Evolutionary conservation across 2,888 invertebrate genomes (phyloP).

Genomic region (Eupithecia vulgata): DNA sequence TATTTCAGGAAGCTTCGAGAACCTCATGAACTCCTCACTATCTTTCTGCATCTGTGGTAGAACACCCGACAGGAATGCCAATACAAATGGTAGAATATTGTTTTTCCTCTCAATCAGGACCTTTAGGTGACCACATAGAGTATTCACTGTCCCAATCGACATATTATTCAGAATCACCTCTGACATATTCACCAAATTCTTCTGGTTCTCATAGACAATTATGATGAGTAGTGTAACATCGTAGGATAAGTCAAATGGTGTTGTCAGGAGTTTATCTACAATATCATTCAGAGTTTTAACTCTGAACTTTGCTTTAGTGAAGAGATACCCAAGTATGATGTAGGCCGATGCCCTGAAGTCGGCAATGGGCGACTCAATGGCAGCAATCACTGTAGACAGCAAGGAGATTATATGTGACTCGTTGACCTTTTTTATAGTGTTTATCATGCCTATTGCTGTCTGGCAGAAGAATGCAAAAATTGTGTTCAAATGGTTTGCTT

Average conservation of each 20-base stretch:
- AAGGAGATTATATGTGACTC: constrained; percentile 88
- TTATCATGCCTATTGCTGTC: constrained; percentile 88
- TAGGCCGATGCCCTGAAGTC: constrained; percentile 90
- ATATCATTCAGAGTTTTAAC: constrained; percentile 86
- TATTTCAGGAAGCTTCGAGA: constrained; percentile 81
- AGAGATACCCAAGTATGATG: constrained; percentile 88
- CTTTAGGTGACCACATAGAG: constrained; percentile 74
- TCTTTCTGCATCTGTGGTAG: constrained; percentile 80
- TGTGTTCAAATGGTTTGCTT: constrained; percentile 86
- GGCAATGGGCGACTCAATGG: constrained; percentile 86
- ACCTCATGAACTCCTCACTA: constrained; percentile 72
- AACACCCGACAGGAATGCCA: constrained; percentile 81
- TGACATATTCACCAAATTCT: constrained; percentile 76
- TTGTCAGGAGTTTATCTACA: constrained; percentile 69
- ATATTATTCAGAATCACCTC: constrained; percentile 79
- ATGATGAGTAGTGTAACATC: constrained; percentile 87
- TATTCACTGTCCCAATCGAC: constrained; percentile 65
- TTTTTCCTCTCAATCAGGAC: constrained; percentile 82
- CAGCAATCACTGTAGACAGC: constrained; percentile 88
- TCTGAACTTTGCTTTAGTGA: constrained; percentile 86
- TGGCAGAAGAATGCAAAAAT: constrained; percentile 92
- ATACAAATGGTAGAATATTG: constrained; percentile 83
- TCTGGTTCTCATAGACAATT: constrained; percentile 88
- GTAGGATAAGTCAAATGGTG: constrained; percentile 70
- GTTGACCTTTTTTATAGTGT: constrained; percentile 79